phyloP scores from a whole-genome alignment of 2,888 invertebrate genomes.

The Sepioteuthis lessoniana region DNA sequence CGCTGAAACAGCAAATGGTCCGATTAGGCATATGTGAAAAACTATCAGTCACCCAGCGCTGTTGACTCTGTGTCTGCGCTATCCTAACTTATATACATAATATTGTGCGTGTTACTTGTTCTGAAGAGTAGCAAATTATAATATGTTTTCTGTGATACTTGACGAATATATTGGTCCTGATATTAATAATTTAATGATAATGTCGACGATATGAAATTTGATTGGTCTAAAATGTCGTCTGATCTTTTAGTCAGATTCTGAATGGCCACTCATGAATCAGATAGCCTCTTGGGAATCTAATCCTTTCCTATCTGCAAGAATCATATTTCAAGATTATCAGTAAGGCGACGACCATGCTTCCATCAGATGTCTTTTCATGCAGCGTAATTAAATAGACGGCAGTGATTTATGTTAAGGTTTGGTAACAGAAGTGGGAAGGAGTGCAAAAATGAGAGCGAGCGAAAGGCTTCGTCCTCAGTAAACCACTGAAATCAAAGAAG shows the following conservation, averaged over 20 bases:
- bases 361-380: not conserved
- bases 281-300: not conserved
- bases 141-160: not conserved
- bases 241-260: not conserved
- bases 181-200: not conserved
- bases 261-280: conserved; percentile 18
- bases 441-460: not conserved
- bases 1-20: too few species aligned
- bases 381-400: conserved; percentile 33
- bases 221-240: not conserved
- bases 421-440: not conserved
- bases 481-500: not conserved
- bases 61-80: too few species aligned
- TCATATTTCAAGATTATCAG: conserved; percentile 17
- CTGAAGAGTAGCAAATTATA: not conserved
- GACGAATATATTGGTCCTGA: not conserved
- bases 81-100: too few species aligned
- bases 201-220: not conserved
- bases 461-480: not conserved
- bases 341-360: not conserved
- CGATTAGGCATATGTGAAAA: too few species aligned
- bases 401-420: not conserved
- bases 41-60: too few species aligned
- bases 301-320: not conserved
- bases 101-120: not conserved